Evolutionary conservation across 2,113 vertebrate genomes (phyloP).

Genomic region (Pavo muticus): DNA sequence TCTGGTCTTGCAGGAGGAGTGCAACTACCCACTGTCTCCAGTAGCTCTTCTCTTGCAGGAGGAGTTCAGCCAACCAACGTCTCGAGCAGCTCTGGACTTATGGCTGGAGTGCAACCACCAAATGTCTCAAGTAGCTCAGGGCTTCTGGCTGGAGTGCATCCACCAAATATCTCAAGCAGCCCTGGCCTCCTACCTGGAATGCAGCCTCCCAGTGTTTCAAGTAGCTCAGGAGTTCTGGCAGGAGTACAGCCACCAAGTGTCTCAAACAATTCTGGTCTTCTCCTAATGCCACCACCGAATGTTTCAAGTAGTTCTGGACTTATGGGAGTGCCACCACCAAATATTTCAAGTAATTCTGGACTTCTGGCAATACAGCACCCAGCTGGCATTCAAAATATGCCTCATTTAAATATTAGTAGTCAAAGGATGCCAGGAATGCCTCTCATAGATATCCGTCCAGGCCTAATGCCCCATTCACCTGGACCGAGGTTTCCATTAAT

Average conservation of each 20-base stretch:
- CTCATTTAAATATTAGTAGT: constrained; percentile 83
- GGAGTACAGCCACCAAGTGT: constrained; percentile 75
- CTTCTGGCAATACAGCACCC: constrained; percentile 92
- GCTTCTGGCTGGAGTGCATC: constrained; percentile 76
- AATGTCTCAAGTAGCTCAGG: constrained; percentile 76
- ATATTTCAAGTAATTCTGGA: constrained; percentile 82
- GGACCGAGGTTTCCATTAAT: constrained; percentile 91
- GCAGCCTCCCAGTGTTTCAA: constrained; percentile 83
- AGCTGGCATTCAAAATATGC: constrained; percentile 86
- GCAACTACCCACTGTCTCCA: constrained; percentile 75
- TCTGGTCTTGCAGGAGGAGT: constrained; percentile 80
- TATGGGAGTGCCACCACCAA: constrained; percentile 82
- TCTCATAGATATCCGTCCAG: constrained; percentile 91
- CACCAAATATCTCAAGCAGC: constrained; percentile 76
- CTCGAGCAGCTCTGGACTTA: constrained; percentile 79
- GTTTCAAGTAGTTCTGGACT: constrained; percentile 85
- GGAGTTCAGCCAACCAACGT: constrained; percentile 74
- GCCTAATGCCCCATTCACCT: constrained; percentile 85
- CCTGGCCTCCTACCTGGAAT: constrained; percentile 89
- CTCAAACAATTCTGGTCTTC: constrained; percentile 76
- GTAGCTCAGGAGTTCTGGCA: constrained; percentile 75
- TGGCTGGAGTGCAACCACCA: constrained; percentile 87
- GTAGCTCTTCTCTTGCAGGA: constrained; percentile 73
- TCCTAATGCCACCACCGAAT: constrained; percentile 78
- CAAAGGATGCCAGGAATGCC: constrained; percentile 91